These are phyloP conservation scores for Henricia sp. DNA, from an alignment of 53 echinoderm and acorn worm species.

Conservation along the genomic window DNA sequence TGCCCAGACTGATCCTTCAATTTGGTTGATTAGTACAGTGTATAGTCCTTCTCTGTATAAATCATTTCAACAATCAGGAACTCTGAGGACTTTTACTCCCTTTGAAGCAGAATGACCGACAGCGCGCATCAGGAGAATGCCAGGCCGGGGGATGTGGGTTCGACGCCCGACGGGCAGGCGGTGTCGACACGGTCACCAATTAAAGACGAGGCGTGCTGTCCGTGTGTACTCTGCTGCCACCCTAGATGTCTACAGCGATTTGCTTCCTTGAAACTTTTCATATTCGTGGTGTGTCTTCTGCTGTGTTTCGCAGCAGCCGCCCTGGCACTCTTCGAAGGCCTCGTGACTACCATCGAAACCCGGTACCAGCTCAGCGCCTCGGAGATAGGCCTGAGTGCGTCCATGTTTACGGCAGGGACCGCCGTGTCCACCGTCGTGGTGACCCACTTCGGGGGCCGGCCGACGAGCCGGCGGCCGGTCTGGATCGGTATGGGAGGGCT, in stretches of 20 bases:
- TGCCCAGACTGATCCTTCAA: too few relatives aligned
- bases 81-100: too few relatives aligned
- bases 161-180: not conserved
- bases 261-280: conserved; percentile 36
- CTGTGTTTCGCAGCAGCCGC: conserved; percentile 42
- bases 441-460: conserved; percentile 75
- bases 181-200: not conserved
- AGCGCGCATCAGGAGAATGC: not conserved
- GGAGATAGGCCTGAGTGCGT: conserved; percentile 69
- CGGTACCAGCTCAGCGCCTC: conserved; percentile 65
- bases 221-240: conserved; percentile 23
- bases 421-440: conserved; percentile 67
- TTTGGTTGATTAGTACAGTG: too few relatives aligned
- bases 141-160: not conserved
- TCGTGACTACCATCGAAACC: conserved; percentile 51
- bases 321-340: conserved; percentile 48
- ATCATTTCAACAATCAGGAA: too few relatives aligned
- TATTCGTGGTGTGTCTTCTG: conserved; percentile 38
- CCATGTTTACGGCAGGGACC: conserved; percentile 67
- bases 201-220: conserved; percentile 36
- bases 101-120: not conserved
- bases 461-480: conserved; percentile 72
- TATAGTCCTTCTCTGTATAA: too few relatives aligned
- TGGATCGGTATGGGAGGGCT: conserved; percentile 79
- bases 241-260: conserved; percentile 32